Conservation (phyloP, 2,113 vertebrate genomes). For the Podarcis muralis region DNA sequence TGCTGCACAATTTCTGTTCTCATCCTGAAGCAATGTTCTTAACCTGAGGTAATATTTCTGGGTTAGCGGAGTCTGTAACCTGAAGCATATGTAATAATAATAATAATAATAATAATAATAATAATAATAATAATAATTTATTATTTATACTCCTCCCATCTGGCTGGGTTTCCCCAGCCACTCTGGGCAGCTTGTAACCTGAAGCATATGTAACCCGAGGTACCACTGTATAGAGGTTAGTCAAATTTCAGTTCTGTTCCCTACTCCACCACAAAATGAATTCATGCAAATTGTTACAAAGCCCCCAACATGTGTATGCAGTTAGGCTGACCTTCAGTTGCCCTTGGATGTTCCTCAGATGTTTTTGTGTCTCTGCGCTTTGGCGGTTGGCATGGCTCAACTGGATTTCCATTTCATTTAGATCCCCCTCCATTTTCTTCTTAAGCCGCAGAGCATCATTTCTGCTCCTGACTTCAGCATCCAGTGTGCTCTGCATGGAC, state of each 20-base stretch:
- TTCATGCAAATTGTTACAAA: constrained; percentile 24
- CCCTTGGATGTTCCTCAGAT: constrained; percentile 74
- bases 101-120: no score
- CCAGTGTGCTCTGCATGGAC: constrained; percentile 78
- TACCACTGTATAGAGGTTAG: background rate
- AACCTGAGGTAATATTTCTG: no score
- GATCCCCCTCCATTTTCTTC: constrained; percentile 80
- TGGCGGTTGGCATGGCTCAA: constrained; percentile 81
- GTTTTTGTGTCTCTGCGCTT: constrained; percentile 78
- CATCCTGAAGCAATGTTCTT: no score
- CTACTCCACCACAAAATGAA: constrained; percentile 46
- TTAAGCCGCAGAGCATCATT: constrained; percentile 82
- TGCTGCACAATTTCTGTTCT: no score
- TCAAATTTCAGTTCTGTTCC: no score
- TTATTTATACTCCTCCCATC: no score
- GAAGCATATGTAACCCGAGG: no score
- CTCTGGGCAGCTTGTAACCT: no score
- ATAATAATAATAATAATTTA: no score
- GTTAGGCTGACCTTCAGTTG: constrained; percentile 77
- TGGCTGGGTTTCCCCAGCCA: no score
- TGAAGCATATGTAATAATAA: no score
- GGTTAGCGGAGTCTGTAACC: no score
- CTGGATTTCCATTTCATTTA: constrained; percentile 81
- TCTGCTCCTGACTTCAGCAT: constrained; percentile 78
- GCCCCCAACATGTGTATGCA: background rate